Evolutionary conservation across 2,888 invertebrate genomes (phyloP).

Genomic region (Drosophila colorata): DNA sequence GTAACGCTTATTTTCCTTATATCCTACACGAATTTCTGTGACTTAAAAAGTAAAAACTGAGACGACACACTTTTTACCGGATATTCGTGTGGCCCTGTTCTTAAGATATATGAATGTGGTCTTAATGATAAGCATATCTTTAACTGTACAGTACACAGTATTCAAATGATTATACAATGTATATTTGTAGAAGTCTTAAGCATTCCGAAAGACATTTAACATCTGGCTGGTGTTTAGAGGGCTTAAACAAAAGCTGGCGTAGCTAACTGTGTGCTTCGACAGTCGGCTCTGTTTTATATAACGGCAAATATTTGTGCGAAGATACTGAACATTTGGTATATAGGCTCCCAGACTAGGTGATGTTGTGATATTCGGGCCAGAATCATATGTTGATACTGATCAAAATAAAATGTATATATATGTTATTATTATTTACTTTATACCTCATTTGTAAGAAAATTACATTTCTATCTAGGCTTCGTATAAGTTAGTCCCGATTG

Average conservation of each 20-base stretch:
- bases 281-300: background rate
- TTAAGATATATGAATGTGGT: background rate
- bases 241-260: background rate
- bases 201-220: background rate
- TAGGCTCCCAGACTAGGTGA: too few relatives aligned
- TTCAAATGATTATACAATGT: background rate
- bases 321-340: background rate
- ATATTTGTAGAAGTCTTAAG: background rate
- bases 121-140: slow-evolving; percentile 8
- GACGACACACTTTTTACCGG: background rate
- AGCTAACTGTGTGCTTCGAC: slow-evolving; percentile 2
- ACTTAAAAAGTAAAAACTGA: background rate
- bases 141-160: background rate
- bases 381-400: too few relatives aligned
- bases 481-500: background rate
- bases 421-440: too few relatives aligned
- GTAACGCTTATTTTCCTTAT: background rate
- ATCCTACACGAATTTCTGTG: background rate
- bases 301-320: background rate
- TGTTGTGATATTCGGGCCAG: too few relatives aligned
- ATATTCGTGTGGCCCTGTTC: background rate
- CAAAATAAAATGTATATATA: too few relatives aligned
- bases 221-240: background rate
- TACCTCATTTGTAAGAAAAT: too few relatives aligned
- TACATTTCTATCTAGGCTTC: too few relatives aligned